A percentile compares a stretch with the other conserved stretches of the same genome.
Evolutionary conservation across 53 echinoderm and acorn worm species (phyloP).

Genomic region (Mesocentrotus franciscanus): DNA sequence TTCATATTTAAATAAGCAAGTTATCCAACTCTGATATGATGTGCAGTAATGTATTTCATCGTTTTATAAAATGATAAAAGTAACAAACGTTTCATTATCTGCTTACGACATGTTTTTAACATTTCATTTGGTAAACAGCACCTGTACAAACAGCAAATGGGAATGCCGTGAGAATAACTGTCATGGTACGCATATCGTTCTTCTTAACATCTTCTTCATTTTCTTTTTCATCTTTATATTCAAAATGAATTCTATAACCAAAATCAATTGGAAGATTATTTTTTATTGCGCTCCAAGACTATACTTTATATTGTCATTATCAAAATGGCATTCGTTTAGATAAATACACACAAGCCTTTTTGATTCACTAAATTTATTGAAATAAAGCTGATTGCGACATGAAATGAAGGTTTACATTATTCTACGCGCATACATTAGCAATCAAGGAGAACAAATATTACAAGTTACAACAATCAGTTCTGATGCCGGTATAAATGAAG

Average conservation of each 20-base stretch:
- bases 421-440: not conserved
- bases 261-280: not conserved
- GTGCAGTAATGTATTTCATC: not conserved
- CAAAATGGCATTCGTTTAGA: not conserved
- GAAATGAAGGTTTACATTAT: not conserved
- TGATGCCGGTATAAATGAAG: not conserved
- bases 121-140: constrained; percentile 34
- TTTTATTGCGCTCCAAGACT: not conserved
- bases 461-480: not conserved
- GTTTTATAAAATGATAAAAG: not conserved
- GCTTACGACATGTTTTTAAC: not conserved
- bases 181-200: constrained; percentile 11
- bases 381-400: not conserved
- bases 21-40: not conserved
- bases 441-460: not conserved
- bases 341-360: not conserved
- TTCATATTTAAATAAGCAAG: too few relatives aligned
- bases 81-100: not conserved
- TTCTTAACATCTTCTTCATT: not conserved
- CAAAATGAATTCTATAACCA: too few relatives aligned
- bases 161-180: constrained; percentile 50
- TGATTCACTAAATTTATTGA: not conserved
- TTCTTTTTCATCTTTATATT: not conserved
- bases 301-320: not conserved
- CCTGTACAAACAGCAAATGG: constrained; percentile 57